These are phyloP conservation scores for Amaurobius ferox DNA, from an alignment of 2,888 invertebrate species.

Conservation along the genomic window DNA sequence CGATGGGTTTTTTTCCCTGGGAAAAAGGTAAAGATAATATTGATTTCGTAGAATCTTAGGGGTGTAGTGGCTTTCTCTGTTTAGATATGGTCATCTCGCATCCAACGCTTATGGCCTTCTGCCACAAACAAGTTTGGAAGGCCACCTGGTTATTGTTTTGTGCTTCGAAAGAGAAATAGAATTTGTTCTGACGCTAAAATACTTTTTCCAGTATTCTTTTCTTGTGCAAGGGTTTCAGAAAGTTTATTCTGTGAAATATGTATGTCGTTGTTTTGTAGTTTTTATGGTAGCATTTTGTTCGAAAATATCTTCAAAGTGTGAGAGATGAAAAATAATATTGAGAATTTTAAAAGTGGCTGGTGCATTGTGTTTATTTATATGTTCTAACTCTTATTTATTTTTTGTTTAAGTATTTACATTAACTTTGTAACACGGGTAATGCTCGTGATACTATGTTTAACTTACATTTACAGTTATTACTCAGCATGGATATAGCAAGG, in stretches of 20 bases:
- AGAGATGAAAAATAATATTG: background rate
- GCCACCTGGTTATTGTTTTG: constrained; percentile 14
- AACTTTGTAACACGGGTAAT: no score
- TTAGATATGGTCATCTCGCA: background rate
- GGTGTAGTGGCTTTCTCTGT: background rate
- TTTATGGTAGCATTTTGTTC: no score
- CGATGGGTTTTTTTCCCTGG: background rate
- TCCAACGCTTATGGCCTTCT: background rate
- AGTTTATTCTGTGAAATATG: constrained; percentile 14
- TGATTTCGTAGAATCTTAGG: background rate
- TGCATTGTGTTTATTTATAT: no score
- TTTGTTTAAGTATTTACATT: no score
- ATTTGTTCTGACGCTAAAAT: background rate
- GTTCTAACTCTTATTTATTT: no score
- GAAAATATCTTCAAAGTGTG: background rate
- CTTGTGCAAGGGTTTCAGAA: background rate
- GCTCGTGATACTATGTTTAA: no score
- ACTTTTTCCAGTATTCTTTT: background rate
- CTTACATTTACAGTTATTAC: no score
- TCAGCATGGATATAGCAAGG: no score
- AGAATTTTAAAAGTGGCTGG: no score
- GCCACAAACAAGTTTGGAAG: background rate
- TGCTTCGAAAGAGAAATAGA: background rate
- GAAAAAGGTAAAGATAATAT: background rate
- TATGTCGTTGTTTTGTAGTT: background rate